A percentile compares a stretch with the other conserved stretches of the same genome.
Conservation (phyloP, 1,140 invertebrate species). For the Neodiprion lecontei region DNA sequence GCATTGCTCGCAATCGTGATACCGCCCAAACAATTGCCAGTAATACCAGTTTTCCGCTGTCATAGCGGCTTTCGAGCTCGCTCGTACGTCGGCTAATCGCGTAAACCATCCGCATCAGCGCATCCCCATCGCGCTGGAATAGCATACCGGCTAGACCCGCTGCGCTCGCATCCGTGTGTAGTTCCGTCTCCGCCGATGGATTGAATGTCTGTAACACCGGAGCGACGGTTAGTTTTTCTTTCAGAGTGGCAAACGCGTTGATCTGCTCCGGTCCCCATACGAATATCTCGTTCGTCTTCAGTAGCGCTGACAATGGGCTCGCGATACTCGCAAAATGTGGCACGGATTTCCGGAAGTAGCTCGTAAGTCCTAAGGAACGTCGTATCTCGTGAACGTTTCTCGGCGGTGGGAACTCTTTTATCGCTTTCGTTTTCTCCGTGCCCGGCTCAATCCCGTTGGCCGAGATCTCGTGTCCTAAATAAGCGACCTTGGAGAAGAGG, state of each 20-base stretch:
- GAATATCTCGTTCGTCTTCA: conserved; percentile 26
- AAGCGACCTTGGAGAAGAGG: conserved; percentile 33
- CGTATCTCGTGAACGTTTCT: conserved; percentile 38
- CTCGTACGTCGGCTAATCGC: not conserved
- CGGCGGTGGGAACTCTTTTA: conserved; percentile 34
- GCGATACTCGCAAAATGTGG: conserved; percentile 37
- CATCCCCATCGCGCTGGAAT: conserved; percentile 19
- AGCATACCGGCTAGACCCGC: conserved; percentile 39
- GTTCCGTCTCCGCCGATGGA: conserved; percentile 32
- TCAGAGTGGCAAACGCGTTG: conserved; percentile 31
- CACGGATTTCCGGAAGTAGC: conserved; percentile 38
- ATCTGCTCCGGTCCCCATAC: conserved; percentile 22
- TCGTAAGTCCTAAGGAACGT: conserved; percentile 38
- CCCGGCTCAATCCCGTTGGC: conserved; percentile 37
- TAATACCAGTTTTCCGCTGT: conserved; percentile 10
- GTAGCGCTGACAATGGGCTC: conserved; percentile 29
- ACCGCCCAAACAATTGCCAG: conserved; percentile 28
- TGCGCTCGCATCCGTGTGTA: conserved; percentile 46
- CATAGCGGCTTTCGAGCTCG: conserved; percentile 28
- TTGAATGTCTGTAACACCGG: conserved; percentile 35
- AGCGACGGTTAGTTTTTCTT: conserved; percentile 17
- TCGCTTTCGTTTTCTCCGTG: conserved; percentile 36
- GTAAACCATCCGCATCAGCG: conserved; percentile 23
- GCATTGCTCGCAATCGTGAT: conserved; percentile 19
- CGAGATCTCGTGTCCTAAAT: conserved; percentile 37